Base-by-base conservation (phyloP, 2,888 invertebrate genomes). In the Tetranychus truncatus region DNA sequence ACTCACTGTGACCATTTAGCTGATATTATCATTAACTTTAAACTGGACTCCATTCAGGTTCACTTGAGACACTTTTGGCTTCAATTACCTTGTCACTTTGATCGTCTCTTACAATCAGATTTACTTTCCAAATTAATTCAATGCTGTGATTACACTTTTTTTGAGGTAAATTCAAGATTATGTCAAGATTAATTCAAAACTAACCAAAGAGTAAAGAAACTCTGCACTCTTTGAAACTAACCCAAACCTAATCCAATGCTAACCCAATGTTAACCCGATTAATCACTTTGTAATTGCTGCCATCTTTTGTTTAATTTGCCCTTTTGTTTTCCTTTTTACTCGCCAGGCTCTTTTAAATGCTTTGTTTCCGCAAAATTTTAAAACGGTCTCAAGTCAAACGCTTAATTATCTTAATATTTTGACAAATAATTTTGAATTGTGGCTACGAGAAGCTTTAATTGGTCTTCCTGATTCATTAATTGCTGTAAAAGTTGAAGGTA, bases 51-150 rank as follows among this genome's bases (percentile, higher is more conserved):
- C 18, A 24, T 69, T 20, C 20, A 20, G 20, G 4, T 11, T 21
- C 69, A 24, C 11, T 21, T 69, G 69, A 69, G 20, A 24, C 69
- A 24, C 21, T 69, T 69, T 20, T 69, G 69, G 69, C 69, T 69
- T 69, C 34, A 69, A 24, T 69, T 24, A 11, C 20, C 21, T 20
- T 6, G 11, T 69, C 69, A 69, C 20, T 21, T 69, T 69, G 55
- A 55, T 55, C 15, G 15, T 20, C 34, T 34, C 34, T 34, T 34
- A 4, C 34, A 34, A 34, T 34, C 34, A 34, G 34, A n/a, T 69
- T 69, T 69, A 20, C 20, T 24, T 21, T 1, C 4, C n/a, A 69
- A 69, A 69, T 11, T 69, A 6, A 69, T 69, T 21, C 20, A 69
- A 24, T 69, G 20, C 20, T 69, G 69, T 69, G 69, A 69, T 21